Conservation (phyloP, 2,113 vertebrate species). For the Thryonomys swinderianus region DNA sequence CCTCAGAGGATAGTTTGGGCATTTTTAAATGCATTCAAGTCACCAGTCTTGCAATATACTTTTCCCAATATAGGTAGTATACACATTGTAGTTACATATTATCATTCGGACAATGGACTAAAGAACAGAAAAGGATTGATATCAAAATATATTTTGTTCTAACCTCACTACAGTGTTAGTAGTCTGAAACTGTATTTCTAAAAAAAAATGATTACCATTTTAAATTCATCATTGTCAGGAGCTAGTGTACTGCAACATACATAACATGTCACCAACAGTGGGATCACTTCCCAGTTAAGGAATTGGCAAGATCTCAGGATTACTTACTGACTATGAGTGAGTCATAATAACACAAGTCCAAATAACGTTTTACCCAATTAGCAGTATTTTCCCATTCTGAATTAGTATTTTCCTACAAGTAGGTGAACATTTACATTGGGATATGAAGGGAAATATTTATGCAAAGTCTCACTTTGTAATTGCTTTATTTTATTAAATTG, state of each 20-base stretch:
- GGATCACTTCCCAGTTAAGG: background rate
- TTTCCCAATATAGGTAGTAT: background rate
- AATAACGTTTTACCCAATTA: background rate
- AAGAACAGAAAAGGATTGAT: background rate
- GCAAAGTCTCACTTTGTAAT: background rate
- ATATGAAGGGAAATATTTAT: background rate
- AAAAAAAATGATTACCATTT: constrained; percentile 45
- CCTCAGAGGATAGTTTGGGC: background rate
- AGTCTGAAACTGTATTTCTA: constrained; percentile 50
- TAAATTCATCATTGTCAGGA: background rate
- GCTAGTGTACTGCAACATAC: background rate
- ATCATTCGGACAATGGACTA: background rate
- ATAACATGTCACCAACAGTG: background rate
- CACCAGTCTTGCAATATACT: background rate
- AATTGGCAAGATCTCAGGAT: background rate
- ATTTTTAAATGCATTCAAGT: background rate
- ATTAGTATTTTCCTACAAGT: constrained; percentile 8
- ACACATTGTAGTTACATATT: background rate
- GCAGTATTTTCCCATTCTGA: constrained; percentile 48
- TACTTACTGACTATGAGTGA: background rate
- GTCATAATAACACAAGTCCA: background rate
- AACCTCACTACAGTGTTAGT: background rate
- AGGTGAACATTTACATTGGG: background rate
- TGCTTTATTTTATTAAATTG: background rate
- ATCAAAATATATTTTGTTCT: constrained; percentile 41